Conservation (phyloP, 37 sponge, comb jelly and placozoan genomes). For the Agelas oroides region DNA sequence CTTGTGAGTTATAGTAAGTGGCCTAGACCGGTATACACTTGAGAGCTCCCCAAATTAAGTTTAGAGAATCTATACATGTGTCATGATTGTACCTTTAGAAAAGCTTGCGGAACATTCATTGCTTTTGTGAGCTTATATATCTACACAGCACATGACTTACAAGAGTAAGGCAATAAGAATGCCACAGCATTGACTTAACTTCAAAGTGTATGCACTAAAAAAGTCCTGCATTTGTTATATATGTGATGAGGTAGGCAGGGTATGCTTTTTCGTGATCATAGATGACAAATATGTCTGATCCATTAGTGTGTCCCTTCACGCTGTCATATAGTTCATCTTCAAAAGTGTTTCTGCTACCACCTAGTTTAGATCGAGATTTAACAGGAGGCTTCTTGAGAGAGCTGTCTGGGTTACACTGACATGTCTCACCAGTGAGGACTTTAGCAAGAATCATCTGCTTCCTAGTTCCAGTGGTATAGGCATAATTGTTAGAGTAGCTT, state of each 20-base stretch:
- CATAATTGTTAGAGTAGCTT: constrained; percentile 70
- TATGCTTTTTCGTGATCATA: constrained; percentile 84
- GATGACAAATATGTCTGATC: constrained; percentile 63
- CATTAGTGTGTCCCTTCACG: constrained; percentile 50
- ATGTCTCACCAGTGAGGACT: constrained; percentile 57
- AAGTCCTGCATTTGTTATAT: neutral
- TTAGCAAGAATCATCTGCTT: constrained; percentile 60
- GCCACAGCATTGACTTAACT: too few species aligned
- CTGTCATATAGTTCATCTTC: constrained; percentile 67
- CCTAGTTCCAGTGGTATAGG: neutral
- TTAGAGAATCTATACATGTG: too few species aligned
- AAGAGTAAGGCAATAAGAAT: too few species aligned
- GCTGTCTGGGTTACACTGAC: neutral
- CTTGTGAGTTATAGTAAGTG: too few species aligned
- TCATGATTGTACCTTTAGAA: too few species aligned
- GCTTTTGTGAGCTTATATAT: too few species aligned
- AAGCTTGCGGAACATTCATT: too few species aligned
- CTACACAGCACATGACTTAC: too few species aligned
- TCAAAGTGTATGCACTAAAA: too few species aligned
- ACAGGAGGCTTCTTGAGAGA: constrained; percentile 26
- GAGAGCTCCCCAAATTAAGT: too few species aligned
- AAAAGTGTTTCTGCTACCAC: neutral
- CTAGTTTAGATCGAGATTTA: neutral
- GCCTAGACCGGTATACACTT: too few species aligned
- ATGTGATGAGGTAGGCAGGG: constrained; percentile 83